Conservation (phyloP, 2,888 invertebrate genomes). For the Galerucella calmariensis region DNA sequence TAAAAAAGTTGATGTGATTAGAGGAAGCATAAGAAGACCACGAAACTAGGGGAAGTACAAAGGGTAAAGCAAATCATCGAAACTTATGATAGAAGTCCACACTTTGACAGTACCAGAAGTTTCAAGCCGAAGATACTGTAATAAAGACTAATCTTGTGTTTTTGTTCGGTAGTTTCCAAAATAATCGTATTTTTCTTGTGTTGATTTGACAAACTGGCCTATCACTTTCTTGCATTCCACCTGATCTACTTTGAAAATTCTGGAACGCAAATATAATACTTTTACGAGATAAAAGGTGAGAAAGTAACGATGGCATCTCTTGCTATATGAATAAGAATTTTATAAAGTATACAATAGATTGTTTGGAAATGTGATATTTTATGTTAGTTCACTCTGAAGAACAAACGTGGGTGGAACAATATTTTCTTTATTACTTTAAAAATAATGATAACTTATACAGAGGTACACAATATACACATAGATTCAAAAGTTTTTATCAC, state of each 20-base stretch:
- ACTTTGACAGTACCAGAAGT: too few species aligned
- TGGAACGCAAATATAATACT: constrained; percentile 4
- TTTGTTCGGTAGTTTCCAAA: too few species aligned
- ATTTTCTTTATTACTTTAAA: background rate
- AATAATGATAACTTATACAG: background rate
- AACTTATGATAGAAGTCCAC: too few species aligned
- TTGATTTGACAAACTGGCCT: background rate
- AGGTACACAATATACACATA: too few species aligned
- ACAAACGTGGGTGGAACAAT: background rate
- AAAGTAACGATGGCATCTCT: background rate
- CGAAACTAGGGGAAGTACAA: too few species aligned
- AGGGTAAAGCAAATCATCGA: too few species aligned
- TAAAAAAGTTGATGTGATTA: too few species aligned
- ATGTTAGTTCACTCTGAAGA: background rate
- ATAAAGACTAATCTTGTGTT: too few species aligned
- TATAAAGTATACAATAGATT: constrained; percentile 7
- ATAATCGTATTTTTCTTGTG: background rate
- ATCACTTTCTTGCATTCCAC: background rate
- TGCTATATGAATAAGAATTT: constrained; percentile 5
- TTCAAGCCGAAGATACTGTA: too few species aligned
- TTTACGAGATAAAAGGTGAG: constrained; percentile 11
- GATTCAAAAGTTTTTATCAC: too few species aligned
- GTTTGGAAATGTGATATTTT: background rate
- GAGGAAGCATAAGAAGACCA: too few species aligned
- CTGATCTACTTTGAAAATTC: background rate